Evolutionary conservation across 2,888 invertebrate species (phyloP), one percentile per base, ranked within the genome.

Genomic region (Tyria jacobaeae): DNA sequence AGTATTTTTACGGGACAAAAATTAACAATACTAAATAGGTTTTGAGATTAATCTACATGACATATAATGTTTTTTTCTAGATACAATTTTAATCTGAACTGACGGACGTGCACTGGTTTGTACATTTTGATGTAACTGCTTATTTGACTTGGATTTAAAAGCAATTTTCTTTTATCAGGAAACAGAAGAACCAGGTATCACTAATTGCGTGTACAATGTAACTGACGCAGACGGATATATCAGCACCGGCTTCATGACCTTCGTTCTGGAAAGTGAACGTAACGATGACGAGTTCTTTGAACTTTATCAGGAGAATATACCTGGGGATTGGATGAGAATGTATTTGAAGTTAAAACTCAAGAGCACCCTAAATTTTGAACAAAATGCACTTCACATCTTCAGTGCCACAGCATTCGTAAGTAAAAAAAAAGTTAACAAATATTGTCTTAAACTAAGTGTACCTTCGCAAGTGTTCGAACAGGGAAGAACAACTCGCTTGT

Each of bases 381-480:
- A 82, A 2, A 94, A 89, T 51, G 90, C 94, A 0, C 85, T 95
- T 17, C 95, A 95, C 75, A 93, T 94, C 64, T 94, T 96, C 68
- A 82, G 86, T 58, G 90, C 95, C 1, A 89, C 84, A 41, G 96
- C 95, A n/a, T 80, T 73, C 76, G 96, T 96, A 82, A 89, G 91
- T 84, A 12, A 7, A 31, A 31, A 31, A 31, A 31, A 7, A 0
- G 27, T 31, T 31, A 31, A 31, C 6, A 31, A 31, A 31, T 31
- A 4, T 31, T 0, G 27, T 31, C 27, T 31, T 0, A 31, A 31
- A 31, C 7, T 31, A 7, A 31, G 3, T n/a, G n/a, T n/a, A n/a
- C n/a, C n/a, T n/a, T n/a, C n/a, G n/a, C n/a, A n/a, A 31, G 27
- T 31, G 7, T 31, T 0, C 2, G 3, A 31, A 4, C 4, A 31